Evolutionary conservation across 2,113 vertebrate species (phyloP), one percentile per base, ranked within the genome.

Genomic region (Lepus timidus): DNA sequence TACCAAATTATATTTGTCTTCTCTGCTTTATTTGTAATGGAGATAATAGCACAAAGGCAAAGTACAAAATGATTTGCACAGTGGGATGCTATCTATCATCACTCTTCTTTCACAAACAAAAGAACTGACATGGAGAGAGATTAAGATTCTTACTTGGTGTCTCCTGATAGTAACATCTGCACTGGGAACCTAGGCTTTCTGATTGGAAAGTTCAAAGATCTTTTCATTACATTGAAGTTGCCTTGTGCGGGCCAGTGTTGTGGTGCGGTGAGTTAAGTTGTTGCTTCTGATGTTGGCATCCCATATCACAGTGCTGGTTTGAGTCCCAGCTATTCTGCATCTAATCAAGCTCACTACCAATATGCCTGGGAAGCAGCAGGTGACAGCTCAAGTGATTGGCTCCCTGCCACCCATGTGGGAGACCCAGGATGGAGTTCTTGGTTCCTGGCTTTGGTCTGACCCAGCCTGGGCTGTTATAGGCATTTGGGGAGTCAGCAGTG

Each of bases 41-140:
- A 67, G 31, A 52, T 68, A 70, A 88, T 91, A 78, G 9, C 7
- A 76, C 61, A 85, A 8, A 22, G n/a, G 10, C 13, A 71, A 33
- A 82, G 25, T 12, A 19, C 10, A 9, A 95, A 82, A 44, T 4
- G n/a, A 22, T 39, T 67, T 76, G 12, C 29, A 84, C 61, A 29
- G 36, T 67, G 31, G 36, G 33, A 62, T 74, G 17, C 9, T 84
- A 29, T 44, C 44, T 44, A 67, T 58, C 9, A 65, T 58, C 36
- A 92, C 10, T 88, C 31, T 33, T 71, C 44, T 87, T 87, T 91
- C 78, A 79, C 4, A 75, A 91, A 84, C 6, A 73, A 74, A 78
- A 88, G 58, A 88, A 36, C 22, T 88, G 36, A 76, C 85, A 20
- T 14, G 52, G 33, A 71, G 16, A 31, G 55, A 78, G 5, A 4